Conservation (phyloP, 2,888 invertebrate genomes). For the Epirrhoe alternata region DNA sequence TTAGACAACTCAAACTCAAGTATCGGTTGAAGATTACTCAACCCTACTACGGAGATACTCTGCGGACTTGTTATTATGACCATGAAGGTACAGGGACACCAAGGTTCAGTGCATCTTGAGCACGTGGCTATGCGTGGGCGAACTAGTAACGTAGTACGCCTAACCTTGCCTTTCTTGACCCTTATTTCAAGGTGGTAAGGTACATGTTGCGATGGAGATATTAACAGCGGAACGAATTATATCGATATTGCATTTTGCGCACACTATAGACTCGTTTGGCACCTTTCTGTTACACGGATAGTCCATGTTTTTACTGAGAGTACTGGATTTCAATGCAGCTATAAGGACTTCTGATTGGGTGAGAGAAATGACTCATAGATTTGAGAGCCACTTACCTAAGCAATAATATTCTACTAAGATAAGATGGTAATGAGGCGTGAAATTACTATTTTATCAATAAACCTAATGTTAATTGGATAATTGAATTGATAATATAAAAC, state of each 20-base stretch:
- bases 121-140: conserved; percentile 72
- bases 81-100: conserved; percentile 44
- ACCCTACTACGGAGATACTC: conserved; percentile 31
- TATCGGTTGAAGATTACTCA: conserved; percentile 32
- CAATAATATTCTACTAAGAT: background rate
- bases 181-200: conserved; percentile 26
- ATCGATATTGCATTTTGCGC: conserved; percentile 44
- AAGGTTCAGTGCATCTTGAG: conserved; percentile 56
- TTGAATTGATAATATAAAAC: background rate
- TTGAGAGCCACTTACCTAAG: background rate
- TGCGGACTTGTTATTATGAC: conserved; percentile 42
- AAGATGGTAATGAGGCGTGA: background rate
- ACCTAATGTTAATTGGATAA: background rate
- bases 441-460: background rate
- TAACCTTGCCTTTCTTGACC: conserved; percentile 18
- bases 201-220: conserved; percentile 16
- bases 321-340: background rate
- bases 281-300: conserved; percentile 38
- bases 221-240: conserved; percentile 27
- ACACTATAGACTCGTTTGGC: conserved; percentile 41
- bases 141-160: conserved; percentile 58
- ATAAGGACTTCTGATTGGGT: background rate
- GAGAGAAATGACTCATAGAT: background rate
- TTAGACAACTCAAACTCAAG: conserved; percentile 29
- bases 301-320: conserved; percentile 8